Conservation (phyloP, 2,113 vertebrate species). For the Lamprotornis superbus region DNA sequence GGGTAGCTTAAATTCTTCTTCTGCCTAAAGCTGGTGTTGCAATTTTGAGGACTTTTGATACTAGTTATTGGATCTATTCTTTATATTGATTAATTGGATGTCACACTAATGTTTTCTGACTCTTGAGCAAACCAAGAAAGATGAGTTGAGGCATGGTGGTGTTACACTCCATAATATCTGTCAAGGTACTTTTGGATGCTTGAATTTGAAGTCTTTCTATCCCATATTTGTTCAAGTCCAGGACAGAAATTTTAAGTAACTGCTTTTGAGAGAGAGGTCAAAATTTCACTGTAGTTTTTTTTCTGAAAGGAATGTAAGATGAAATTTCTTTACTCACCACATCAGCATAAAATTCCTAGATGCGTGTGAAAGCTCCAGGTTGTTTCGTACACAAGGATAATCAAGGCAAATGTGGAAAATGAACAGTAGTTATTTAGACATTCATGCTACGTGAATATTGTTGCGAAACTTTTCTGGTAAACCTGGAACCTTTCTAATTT, state of each 20-base stretch:
- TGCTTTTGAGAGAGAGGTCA: conserved; percentile 30
- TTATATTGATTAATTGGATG: conserved; percentile 52
- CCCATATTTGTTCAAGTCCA: conserved; percentile 40
- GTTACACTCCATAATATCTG: conserved; percentile 38
- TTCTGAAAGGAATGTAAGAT: background rate
- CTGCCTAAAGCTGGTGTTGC: conserved; percentile 69
- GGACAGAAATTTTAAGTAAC: conserved; percentile 46
- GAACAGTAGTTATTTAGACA: background rate
- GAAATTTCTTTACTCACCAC: background rate
- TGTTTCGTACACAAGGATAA: background rate
- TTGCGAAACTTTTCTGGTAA: background rate
- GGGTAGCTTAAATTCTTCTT: conserved; percentile 61
- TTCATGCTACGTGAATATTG: background rate
- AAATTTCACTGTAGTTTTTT: conserved; percentile 35
- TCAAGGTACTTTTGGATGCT: conserved; percentile 12
- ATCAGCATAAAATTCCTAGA: background rate
- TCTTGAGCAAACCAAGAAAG: conserved; percentile 2
- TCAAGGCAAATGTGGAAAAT: background rate
- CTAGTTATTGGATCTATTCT: conserved; percentile 50
- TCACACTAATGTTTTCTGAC: conserved; percentile 53
- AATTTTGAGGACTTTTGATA: conserved; percentile 50
- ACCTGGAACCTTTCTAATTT: conserved; percentile 16
- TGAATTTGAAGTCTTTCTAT: conserved; percentile 49
- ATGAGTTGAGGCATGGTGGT: conserved; percentile 11
- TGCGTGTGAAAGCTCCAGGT: background rate